Percentiles rank a stretch among this genome's conserved stretches.
Conservation (phyloP, 1,140 invertebrate species). For the Leguminivora glycinivorella region DNA sequence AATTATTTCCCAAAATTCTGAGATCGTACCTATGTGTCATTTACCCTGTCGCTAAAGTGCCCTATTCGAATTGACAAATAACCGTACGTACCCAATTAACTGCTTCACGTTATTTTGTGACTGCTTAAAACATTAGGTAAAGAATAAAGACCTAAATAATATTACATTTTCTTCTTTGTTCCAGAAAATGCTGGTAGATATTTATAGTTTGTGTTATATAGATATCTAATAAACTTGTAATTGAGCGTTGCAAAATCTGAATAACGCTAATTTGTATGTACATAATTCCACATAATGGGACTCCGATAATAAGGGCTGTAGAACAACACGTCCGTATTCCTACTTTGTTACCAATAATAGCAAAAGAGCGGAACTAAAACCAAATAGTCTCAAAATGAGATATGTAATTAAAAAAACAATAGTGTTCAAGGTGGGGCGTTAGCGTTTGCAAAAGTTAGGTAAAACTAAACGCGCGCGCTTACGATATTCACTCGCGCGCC, state of each 20-base stretch:
- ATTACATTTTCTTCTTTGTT: too few species aligned
- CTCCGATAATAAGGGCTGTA: background rate
- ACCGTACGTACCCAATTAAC: too few species aligned
- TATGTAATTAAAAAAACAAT: constrained; percentile 61
- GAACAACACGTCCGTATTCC: constrained; percentile 26
- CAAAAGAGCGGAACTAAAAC: constrained; percentile 39
- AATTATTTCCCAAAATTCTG: too few species aligned
- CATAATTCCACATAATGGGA: background rate
- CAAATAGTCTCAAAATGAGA: constrained; percentile 53
- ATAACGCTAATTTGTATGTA: background rate
- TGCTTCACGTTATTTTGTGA: too few species aligned
- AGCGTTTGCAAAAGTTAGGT: constrained; percentile 44
- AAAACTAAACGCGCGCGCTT: constrained; percentile 48
- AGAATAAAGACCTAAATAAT: too few species aligned
- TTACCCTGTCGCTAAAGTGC: too few species aligned
- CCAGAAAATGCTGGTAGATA: too few species aligned
- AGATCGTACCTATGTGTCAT: too few species aligned
- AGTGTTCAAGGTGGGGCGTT: constrained; percentile 52
- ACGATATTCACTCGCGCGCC: constrained; percentile 42
- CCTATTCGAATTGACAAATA: too few species aligned
- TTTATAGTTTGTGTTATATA: too few species aligned
- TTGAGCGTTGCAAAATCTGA: background rate
- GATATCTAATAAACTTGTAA: background rate
- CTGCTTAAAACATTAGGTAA: too few species aligned
- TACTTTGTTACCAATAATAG: constrained; percentile 38